Base-by-base conservation (phyloP, 1,140 invertebrate species). In the Lepidotrigona ventralis region DNA sequence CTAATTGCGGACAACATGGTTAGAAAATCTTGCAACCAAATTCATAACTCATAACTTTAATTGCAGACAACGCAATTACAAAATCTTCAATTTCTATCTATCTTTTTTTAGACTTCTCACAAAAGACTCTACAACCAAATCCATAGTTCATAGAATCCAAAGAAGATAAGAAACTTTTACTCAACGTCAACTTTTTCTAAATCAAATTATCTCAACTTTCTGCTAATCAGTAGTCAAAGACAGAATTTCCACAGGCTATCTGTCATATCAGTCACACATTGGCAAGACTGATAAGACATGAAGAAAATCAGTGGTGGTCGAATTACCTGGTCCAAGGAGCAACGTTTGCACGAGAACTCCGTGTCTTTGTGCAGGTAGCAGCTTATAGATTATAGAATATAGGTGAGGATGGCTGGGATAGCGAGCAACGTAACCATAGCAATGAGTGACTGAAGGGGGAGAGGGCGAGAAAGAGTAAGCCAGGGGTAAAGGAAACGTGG, bases 371-470 rank as follows among this genome's bases (percentile, higher is more conserved):
- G 29, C 21, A 70, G 54, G 58, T 12, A 11, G 58, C 9, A 76
- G 75, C 64, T 83, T 83, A 71, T 83, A 83, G 81, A 83, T 83
- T 78, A 83, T 83, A 63, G 81, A 78, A 83, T 83, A 78, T 86
- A 73, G 75, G 71, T 74, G 83, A 80, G 78, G 81, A 84, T 78
- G 69, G 79, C 85, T 79, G 83, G 63, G 86, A 56, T 77, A 58
- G n/a, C 80, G 54, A 91, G 92, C 89, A 86, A 91, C 91, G 93
- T 92, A 93, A 93, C 92, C 92, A 93, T 93, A 93, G 93, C 92
- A 92, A 93, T 93, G 91, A 93, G 90, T 91, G 90, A 91, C 68
- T 58, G 79, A 76, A 84, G 83, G 79, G 79, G 75, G 81, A 79
- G 73, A 71, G 75, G 53, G 85, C 39, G 81, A 58, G 77, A 64